phyloP scores from a whole-genome alignment of 2,113 vertebrate species.

The Sorex fumeus region DNA sequence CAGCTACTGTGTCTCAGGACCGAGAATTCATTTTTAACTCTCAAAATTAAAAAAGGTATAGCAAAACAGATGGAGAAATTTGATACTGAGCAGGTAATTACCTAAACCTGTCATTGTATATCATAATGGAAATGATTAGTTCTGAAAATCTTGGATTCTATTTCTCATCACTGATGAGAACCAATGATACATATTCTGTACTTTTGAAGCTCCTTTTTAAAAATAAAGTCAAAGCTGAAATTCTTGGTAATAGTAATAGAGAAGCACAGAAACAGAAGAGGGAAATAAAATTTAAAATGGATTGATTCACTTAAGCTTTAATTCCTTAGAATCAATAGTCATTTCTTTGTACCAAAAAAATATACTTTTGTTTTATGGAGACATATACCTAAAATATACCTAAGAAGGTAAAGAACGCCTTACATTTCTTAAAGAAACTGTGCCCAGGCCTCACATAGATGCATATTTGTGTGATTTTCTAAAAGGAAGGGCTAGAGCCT shows the following conservation, averaged over 20 bases:
- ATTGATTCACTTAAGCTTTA: not conserved
- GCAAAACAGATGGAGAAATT: slow-evolving; percentile 20
- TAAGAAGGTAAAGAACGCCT: not conserved
- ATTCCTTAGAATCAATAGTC: not conserved
- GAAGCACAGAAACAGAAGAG: slow-evolving; percentile 36
- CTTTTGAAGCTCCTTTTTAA: not conserved
- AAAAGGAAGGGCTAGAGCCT: not conserved
- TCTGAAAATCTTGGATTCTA: slow-evolving; percentile 23
- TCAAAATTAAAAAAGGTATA: not conserved
- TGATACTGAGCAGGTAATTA: not conserved
- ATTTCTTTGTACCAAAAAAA: slow-evolving; percentile 47
- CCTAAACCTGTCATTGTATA: not conserved
- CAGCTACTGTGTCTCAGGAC: too few species aligned
- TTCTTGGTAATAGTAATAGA: not conserved
- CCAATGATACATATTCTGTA: not conserved
- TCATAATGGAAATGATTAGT: not conserved
- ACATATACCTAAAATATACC: slow-evolving; percentile 22
- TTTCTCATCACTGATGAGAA: slow-evolving; percentile 10
- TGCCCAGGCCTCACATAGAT: not conserved
- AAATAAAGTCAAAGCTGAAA: slow-evolving; percentile 9
- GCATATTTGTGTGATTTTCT: slow-evolving; percentile 20
- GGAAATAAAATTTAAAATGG: slow-evolving; percentile 19
- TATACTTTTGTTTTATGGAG: not conserved
- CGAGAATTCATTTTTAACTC: not conserved
- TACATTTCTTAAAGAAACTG: slow-evolving; percentile 57